A percentile compares a stretch with the other conserved stretches of the same genome.
These are phyloP conservation scores for Helostoma temminkii DNA, from an alignment of 2,797 vertebrate species.

Conservation along the genomic window DNA sequence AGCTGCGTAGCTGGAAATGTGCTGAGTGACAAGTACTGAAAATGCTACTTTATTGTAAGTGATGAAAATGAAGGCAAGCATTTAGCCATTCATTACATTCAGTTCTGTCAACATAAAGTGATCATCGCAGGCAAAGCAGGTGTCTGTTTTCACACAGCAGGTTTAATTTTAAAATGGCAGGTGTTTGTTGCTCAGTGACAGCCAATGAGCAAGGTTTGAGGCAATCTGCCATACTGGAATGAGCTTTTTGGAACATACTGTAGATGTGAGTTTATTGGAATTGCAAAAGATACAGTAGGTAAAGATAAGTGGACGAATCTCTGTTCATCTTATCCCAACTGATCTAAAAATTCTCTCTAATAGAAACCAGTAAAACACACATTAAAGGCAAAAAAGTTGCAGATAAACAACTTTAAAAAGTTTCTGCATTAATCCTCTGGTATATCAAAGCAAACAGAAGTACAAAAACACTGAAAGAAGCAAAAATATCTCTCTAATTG, in stretches of 20 bases:
- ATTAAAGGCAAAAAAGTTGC: neutral
- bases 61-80: constrained; percentile 28
- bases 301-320: constrained; percentile 18
- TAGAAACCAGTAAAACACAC: neutral
- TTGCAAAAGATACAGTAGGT: constrained; percentile 7
- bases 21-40: neutral
- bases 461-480: constrained; percentile 8
- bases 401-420: constrained; percentile 28
- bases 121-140: constrained; percentile 58
- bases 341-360: neutral
- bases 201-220: constrained; percentile 42
- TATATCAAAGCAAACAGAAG: constrained; percentile 10
- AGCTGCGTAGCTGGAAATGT: neutral
- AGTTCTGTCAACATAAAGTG: constrained; percentile 41
- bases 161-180: constrained; percentile 65
- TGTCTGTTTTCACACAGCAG: constrained; percentile 64
- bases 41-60: constrained; percentile 26
- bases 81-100: constrained; percentile 53
- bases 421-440: neutral
- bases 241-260: constrained; percentile 24
- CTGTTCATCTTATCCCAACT: neutral
- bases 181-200: constrained; percentile 55
- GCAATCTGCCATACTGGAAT: constrained; percentile 48
- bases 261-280: constrained; percentile 38
- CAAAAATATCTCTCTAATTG: constrained; percentile 23